Base-by-base conservation (phyloP, 92 coral and sea anemone species). In the Isaurus tuberculatus region DNA sequence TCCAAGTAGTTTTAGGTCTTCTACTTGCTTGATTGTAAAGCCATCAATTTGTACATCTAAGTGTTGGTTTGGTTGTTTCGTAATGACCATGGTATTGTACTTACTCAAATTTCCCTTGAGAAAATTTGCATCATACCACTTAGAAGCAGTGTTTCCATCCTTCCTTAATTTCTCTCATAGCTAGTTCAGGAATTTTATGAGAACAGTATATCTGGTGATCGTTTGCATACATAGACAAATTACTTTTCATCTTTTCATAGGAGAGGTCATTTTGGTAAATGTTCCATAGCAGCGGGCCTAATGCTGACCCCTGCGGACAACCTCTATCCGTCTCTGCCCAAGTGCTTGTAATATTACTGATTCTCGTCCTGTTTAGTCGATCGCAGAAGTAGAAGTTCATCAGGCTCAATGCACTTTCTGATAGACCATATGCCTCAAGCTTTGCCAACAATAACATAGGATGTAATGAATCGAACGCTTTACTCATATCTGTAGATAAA, bases 401-500 rank as follows among this genome's bases (percentile, higher is more conserved):
- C 46, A 89, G 86, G 30, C 46, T 60, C 28, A 73, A 20, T n/a
- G 79, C 48, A 30, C 51, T 37, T 5, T 81, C 55, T 34, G 77
- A 63, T 3, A 86, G 46, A 0, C 90, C 90, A 36, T 91, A 87
- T 26, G 88, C 94, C 28, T 88, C 83, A 6, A 90, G 81, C 82
- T 91, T 91, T 28, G 89, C 79, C 43, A 77, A 5, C 72, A 91
- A 73, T 13, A 91, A 58, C n/a, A 44, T 49, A n/a, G 83, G 94
- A 70, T 91, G 89, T 68, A 91, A 5, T 27, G 94, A 87, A 73
- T 87, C 94, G 71, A 90, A 91, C 11, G 93, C 90, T 61, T 90
- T 90, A 46, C 80, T 85, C 87, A 89, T 86, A 29, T 85, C 87
- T 16, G 87, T 86, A 22, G 79, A 58, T 23, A 90, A 27, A 11